Evolutionary conservation across 2,888 invertebrate species (phyloP).

Genomic region (Phasia obesa): DNA sequence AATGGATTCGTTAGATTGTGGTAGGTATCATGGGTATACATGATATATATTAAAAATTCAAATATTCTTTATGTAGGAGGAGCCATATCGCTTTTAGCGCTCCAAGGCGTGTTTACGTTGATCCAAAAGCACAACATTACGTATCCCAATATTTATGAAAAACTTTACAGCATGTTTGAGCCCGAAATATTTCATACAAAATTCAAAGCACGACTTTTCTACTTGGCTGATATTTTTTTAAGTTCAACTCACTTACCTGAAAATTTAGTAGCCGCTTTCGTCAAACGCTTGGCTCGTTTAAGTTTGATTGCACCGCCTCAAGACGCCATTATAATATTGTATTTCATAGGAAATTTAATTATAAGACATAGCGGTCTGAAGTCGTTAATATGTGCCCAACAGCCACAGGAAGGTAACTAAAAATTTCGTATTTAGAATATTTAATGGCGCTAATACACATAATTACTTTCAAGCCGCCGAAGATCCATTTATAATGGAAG

Average conservation of each 20-base stretch:
- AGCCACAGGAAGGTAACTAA: slow-evolving; percentile 80
- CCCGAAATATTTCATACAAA: slow-evolving; percentile 95
- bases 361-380: slow-evolving; percentile 92
- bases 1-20: slow-evolving; percentile 93
- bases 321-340: slow-evolving; percentile 89
- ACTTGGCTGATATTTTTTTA: slow-evolving; percentile 94
- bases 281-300: slow-evolving; percentile 92
- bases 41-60: not conserved
- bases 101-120: slow-evolving; percentile 95
- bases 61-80: slow-evolving; percentile 85
- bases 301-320: slow-evolving; percentile 92
- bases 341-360: slow-evolving; percentile 93
- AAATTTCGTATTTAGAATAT: not conserved
- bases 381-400: slow-evolving; percentile 85
- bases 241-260: slow-evolving; percentile 97
- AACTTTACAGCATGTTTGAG: slow-evolving; percentile 96
- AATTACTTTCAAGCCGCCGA: slow-evolving; percentile 66
- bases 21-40: slow-evolving; percentile 81
- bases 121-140: slow-evolving; percentile 96
- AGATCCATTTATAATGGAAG: slow-evolving; percentile 94
- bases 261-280: slow-evolving; percentile 95
- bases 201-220: slow-evolving; percentile 93
- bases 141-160: slow-evolving; percentile 96
- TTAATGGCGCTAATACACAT: not conserved
- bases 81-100: slow-evolving; percentile 92